These are phyloP conservation scores for Coluber constrictor DNA, from an alignment of 2,797 vertebrate species.

Conservation along the genomic window DNA sequence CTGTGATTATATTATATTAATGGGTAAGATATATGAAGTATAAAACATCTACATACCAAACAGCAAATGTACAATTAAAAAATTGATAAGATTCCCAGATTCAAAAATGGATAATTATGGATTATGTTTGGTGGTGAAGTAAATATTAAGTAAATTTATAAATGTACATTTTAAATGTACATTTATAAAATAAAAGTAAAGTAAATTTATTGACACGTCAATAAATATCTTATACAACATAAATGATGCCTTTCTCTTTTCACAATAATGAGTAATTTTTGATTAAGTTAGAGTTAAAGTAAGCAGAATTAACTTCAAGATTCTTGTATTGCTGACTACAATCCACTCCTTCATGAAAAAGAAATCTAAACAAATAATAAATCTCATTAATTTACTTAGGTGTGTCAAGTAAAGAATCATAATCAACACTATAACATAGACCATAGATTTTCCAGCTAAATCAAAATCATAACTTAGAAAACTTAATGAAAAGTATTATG, in stretches of 20 bases:
- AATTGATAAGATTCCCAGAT: not conserved
- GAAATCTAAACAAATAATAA: not conserved
- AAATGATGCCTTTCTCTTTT: not conserved
- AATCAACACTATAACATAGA: not conserved
- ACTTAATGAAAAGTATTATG: not conserved
- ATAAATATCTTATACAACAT: not conserved
- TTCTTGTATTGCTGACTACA: not conserved
- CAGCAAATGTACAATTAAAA: not conserved
- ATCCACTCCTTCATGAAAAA: not conserved
- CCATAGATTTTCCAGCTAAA: not conserved
- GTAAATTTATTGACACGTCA: not conserved
- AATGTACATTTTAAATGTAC: too few relatives aligned
- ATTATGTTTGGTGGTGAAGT: not conserved
- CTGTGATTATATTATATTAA: not conserved
- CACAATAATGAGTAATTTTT: not conserved
- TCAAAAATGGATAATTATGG: not conserved
- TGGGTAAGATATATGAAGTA: not conserved
- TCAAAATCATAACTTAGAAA: not conserved
- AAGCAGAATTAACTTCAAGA: not conserved
- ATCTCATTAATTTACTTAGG: not conserved
- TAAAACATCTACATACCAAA: not conserved
- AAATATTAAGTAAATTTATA: not conserved
- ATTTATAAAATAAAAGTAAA: too few relatives aligned
- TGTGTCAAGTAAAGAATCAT: not conserved
- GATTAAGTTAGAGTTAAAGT: not conserved